These are phyloP conservation scores for Syrrhaptes paradoxus DNA, from an alignment of 2,113 vertebrate genomes.

Conservation along the genomic window DNA sequence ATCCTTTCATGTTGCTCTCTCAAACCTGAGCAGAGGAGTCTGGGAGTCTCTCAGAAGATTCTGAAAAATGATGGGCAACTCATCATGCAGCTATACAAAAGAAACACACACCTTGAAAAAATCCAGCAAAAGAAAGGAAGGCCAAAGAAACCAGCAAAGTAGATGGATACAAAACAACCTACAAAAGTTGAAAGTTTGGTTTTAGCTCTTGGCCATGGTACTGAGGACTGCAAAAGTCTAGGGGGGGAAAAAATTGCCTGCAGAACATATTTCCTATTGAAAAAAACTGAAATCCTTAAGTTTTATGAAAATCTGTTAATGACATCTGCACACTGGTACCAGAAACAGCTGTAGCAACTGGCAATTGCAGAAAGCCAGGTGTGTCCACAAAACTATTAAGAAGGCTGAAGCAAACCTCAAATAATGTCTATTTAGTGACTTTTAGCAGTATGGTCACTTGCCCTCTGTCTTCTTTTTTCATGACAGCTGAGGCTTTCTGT, in stretches of 20 bases:
- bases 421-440: background rate
- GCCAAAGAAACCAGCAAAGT: background rate
- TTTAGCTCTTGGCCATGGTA: background rate
- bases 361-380: rapidly evolving
- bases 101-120: background rate
- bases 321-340: too few species aligned
- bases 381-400: background rate
- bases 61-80: background rate
- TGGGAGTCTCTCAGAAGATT: background rate
- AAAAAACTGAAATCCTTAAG: background rate
- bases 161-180: background rate
- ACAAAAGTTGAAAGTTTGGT: background rate
- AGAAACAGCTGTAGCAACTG: background rate
- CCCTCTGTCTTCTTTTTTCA: background rate
- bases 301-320: background rate
- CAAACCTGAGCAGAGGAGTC: background rate
- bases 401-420: background rate
- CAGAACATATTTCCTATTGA: background rate
- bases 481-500: background rate
- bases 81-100: background rate
- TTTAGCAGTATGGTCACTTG: background rate
- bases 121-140: background rate
- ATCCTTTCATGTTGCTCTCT: background rate
- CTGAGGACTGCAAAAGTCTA: background rate
- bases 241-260: background rate